Evolutionary conservation across 2,113 vertebrate species (phyloP), one percentile per base, ranked within the genome.

Genomic region (Colinus virginianus): DNA sequence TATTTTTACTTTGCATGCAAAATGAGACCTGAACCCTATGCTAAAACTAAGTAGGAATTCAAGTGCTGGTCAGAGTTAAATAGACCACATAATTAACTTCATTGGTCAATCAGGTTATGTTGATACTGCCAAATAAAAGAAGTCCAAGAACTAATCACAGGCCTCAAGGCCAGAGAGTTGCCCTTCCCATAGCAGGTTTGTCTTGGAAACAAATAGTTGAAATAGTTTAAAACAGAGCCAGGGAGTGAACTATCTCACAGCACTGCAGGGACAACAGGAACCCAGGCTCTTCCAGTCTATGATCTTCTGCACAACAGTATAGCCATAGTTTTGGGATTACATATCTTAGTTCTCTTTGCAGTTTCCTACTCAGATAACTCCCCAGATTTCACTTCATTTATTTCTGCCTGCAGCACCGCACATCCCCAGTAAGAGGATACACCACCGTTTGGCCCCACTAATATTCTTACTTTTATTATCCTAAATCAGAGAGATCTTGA

Each of bases 181-280:
- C 68, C 68, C 72, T 90, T 91, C 83, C 68, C 93, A 69, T 51
- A 10, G 25, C 51, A 91, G 66, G 43, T 93, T 90, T 91, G 82
- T 86, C 90, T 81, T 78, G 32, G 79, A 95, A 94, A 90, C 34
- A 91, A 91, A 95, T 91, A 95, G 77, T 88, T 94, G 88, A 64
- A 91, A 90, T 96, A 94, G 51, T 94, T 94, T 0, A 0, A 88
- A 88, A 66, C 28, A 30, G 43, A 91, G 51, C 28, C 46, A 67
- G 76, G 22, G 76, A 53, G 30, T 72, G 66, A 82, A 30, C 42
- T 78, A 53, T 25, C 71, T 90, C 4, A 1, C 32, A 75, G 59
- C 80, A 64, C 68, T 77, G 34, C 0, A 0, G 28, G 71, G 72
- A 93, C 38, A 59, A 36, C 0, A 5, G 43, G 28, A 70, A 40